Percentiles rank a stretch among this genome's conserved stretches.
phyloP scores from a whole-genome alignment of 2,888 invertebrate genomes.

The Lochmaea capreae region DNA sequence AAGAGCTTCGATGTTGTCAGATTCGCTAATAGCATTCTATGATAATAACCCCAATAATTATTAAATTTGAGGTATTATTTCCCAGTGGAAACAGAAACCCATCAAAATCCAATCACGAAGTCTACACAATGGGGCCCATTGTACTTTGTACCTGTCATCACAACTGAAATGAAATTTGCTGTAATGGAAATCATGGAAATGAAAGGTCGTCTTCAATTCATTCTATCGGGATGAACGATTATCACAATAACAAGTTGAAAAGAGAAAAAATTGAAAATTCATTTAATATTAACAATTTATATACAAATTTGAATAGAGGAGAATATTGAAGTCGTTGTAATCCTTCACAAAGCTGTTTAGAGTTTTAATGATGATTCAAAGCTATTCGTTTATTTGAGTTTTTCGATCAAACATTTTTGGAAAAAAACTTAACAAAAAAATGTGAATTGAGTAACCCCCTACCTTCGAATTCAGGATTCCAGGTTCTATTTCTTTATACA shows the following conservation, averaged over 20 bases:
- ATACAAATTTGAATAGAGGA: no score
- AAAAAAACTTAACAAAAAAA: no score
- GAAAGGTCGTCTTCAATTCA: constrained; percentile 22
- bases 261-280: no score
- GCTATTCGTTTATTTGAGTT: no score
- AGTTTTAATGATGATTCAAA: no score
- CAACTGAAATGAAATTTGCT: constrained; percentile 23
- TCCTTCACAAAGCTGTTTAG: no score
- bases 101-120: constrained; percentile 32
- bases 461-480: no score
- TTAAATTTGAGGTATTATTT: constrained; percentile 30
- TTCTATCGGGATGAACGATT: constrained; percentile 10
- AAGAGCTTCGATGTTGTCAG: constrained; percentile 9
- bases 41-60: constrained; percentile 21
- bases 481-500: no score
- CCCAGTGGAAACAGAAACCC: constrained; percentile 30
- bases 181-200: constrained; percentile 22
- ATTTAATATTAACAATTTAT: no score
- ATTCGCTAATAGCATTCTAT: constrained; percentile 12
- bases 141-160: constrained; percentile 24
- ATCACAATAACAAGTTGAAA: neutral
- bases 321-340: no score
- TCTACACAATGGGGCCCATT: constrained; percentile 25
- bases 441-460: no score
- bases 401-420: no score